Percentiles rank a stretch among this genome's conserved stretches.
Conservation (phyloP, 2,113 vertebrate species). For the Labeo rohita region DNA sequence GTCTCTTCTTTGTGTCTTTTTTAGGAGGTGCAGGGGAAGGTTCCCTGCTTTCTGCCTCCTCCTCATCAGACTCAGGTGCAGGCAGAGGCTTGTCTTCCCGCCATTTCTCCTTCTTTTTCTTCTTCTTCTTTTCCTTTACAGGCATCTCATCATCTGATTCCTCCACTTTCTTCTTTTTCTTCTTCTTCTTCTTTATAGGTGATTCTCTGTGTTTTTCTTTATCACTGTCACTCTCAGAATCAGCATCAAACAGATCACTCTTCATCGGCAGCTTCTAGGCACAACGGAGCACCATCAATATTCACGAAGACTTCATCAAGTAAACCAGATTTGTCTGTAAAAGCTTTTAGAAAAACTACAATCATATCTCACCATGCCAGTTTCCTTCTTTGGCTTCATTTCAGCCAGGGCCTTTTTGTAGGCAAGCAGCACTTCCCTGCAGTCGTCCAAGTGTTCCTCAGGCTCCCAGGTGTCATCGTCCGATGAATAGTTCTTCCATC, state of each 20-base stretch:
- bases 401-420: conserved; percentile 84
- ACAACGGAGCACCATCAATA: conserved; percentile 13
- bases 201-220: conserved; percentile 78
- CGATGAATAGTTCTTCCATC: conserved; percentile 95
- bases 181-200: conserved; percentile 81
- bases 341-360: background rate
- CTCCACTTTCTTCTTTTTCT: conserved; percentile 70
- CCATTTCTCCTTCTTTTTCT: conserved; percentile 73
- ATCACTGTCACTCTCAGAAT: conserved; percentile 87
- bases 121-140: conserved; percentile 77
- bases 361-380: conserved; percentile 70
- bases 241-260: conserved; percentile 89
- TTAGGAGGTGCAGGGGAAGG: conserved; percentile 69
- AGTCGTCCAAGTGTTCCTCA: conserved; percentile 91
- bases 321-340: background rate
- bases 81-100: conserved; percentile 86
- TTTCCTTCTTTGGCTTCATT: conserved; percentile 83
- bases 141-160: conserved; percentile 74
- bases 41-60: conserved; percentile 66
- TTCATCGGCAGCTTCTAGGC: conserved; percentile 80
- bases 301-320: background rate
- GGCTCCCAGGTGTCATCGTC: conserved; percentile 99
- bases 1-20: conserved; percentile 81
- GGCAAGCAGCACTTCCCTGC: conserved; percentile 91
- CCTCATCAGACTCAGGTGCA: conserved; percentile 82